Conservation (phyloP, 2,797 vertebrate species). For the Cyclura pinguis region DNA sequence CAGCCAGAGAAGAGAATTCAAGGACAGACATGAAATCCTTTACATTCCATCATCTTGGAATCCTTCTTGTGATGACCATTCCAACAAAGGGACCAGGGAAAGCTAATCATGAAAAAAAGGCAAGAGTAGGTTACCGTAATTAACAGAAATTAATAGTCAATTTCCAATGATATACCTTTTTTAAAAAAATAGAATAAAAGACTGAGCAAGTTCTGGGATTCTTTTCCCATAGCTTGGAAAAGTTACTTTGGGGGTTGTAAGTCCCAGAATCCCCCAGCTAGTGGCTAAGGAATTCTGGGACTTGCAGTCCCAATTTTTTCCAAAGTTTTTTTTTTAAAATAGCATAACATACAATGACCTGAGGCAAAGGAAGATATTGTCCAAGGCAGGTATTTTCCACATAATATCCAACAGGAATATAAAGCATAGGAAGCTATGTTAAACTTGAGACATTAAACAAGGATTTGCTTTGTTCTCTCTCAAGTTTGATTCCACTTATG, state of each 20-base stretch:
- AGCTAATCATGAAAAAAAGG: slow-evolving; percentile 26
- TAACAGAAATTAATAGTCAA: slow-evolving; percentile 27
- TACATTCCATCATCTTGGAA: slow-evolving; percentile 13
- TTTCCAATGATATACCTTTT: slow-evolving; percentile 34
- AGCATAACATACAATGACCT: neutral
- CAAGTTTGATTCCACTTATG: neutral
- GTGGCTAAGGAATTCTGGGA: neutral
- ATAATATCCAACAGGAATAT: neutral
- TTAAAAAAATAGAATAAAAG: slow-evolving; percentile 1
- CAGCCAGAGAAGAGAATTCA: slow-evolving; percentile 27
- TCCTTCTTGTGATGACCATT: neutral
- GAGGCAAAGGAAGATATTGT: neutral
- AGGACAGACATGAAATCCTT: slow-evolving; percentile 45
- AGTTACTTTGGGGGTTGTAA: neutral
- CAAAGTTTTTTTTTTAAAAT: neutral
- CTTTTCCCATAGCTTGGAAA: neutral
- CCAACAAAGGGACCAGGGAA: neutral
- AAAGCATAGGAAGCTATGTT: neutral
- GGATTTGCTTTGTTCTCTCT: neutral
- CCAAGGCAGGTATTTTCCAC: neutral
- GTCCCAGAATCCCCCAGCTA: neutral
- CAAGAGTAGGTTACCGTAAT: neutral
- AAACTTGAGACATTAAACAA: neutral
- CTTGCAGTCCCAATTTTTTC: neutral
- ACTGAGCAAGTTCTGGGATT: neutral